Evolutionary conservation across 2,113 vertebrate species (phyloP).

Genomic region (Pseudorasbora parva): DNA sequence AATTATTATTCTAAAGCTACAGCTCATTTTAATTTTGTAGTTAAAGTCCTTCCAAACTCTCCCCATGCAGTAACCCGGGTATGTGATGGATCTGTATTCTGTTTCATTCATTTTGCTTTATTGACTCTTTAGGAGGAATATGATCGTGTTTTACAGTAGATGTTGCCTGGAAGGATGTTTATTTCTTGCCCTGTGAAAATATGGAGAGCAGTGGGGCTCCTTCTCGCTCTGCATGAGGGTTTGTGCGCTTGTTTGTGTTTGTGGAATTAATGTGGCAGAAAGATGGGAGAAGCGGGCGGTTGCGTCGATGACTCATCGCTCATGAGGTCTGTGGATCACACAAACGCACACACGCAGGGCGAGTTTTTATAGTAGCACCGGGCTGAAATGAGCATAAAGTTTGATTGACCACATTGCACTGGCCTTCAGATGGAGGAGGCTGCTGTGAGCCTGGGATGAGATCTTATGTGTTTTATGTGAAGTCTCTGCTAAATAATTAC

Average conservation of each 20-base stretch:
- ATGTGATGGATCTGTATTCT: not conserved
- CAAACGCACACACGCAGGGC: slow-evolving; percentile 29
- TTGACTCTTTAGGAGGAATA: slow-evolving; percentile 33
- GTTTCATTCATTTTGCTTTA: slow-evolving; percentile 3
- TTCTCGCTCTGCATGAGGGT: slow-evolving; percentile 8
- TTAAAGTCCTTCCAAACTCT: not conserved
- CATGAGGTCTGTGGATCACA: slow-evolving; percentile 44
- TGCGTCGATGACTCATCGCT: slow-evolving; percentile 47
- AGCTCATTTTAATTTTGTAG: not conserved
- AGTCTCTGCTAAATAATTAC: slow-evolving; percentile 1
- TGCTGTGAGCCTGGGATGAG: not conserved
- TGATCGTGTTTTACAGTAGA: slow-evolving; percentile 35
- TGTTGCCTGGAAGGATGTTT: slow-evolving; percentile 36
- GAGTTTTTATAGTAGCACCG: slow-evolving; percentile 14
- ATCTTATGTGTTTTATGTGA: not conserved
- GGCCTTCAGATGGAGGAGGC: not conserved
- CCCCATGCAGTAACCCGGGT: not conserved
- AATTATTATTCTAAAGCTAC: slow-evolving; percentile 3
- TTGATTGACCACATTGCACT: slow-evolving; percentile 4
- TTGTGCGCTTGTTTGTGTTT: slow-evolving; percentile 43
- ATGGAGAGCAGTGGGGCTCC: slow-evolving; percentile 33
- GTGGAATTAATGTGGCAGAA: slow-evolving; percentile 53
- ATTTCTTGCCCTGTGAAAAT: slow-evolving; percentile 26
- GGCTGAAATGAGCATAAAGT: slow-evolving; percentile 30
- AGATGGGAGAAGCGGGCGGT: slow-evolving; percentile 35